A percentile compares a stretch with the other conserved stretches of the same genome.
phyloP scores from a whole-genome alignment of 2,797 vertebrate species.

The Chelonia mydas region DNA sequence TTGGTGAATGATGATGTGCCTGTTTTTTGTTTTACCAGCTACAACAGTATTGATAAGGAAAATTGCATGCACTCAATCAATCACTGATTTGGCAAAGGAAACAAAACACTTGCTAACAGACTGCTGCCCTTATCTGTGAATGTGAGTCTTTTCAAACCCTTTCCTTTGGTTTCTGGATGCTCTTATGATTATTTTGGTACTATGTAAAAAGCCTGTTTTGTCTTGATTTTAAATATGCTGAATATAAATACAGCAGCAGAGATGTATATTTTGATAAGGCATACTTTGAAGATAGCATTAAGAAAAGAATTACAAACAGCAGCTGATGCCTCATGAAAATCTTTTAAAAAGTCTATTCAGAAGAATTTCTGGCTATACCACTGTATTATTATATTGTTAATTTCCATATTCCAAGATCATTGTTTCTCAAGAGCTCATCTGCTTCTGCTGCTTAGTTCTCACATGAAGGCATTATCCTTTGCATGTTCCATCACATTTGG shows the following conservation, averaged over 20 bases:
- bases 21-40: constrained; percentile 14
- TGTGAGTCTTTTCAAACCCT: constrained; percentile 18
- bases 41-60: not conserved
- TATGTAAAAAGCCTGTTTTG: not conserved
- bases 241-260: constrained; percentile 43
- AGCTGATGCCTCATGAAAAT: not conserved
- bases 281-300: constrained; percentile 11
- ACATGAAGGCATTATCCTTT: not conserved
- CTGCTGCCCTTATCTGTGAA: not conserved
- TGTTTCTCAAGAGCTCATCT: constrained; percentile 28
- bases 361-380: constrained; percentile 14
- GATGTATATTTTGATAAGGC: constrained; percentile 48
- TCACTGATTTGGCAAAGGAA: not conserved
- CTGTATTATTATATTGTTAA: constrained; percentile 46
- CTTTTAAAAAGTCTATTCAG: constrained; percentile 43
- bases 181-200: constrained; percentile 31
- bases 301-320: constrained; percentile 34
- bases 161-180: not conserved
- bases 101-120: not conserved
- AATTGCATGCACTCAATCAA: not conserved
- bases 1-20: not conserved
- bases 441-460: constrained; percentile 24
- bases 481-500: not conserved
- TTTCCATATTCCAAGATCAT: constrained; percentile 20
- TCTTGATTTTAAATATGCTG: not conserved